Base-by-base conservation (phyloP, 2,888 invertebrate species). In the Linhomoeus sp. region DNA sequence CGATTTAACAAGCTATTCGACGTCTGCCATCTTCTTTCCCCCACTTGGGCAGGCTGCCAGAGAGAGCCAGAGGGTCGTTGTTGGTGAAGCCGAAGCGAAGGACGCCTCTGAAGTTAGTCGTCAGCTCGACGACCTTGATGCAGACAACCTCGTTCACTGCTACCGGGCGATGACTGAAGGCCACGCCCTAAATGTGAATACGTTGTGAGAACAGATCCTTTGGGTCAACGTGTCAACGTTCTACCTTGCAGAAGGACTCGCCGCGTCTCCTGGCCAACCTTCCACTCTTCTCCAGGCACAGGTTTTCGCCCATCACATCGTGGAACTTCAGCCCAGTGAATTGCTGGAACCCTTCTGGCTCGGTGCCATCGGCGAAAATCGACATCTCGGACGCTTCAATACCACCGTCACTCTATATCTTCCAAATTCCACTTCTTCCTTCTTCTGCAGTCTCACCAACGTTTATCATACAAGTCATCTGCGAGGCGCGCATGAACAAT, bases 61-160 rank as follows among this genome's bases (percentile, higher is more conserved):
- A 49, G 38, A 58, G 58, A 2, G 77, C 76, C 17, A 76, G 76
- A 0, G 97, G 97, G 67, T 94, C 88, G 67, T 83, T 80, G 63
- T 77, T 80, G 29, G 90, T 90, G 71, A 92, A 88, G n/a, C 97
- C 97, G 64, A 97, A 88, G 36, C 94, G 77, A 50, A 97, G 78
- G 2, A 92, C 90, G 1, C 94, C 97, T 64, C 85, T 88, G 94
- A 94, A 97, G 64, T 65, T 67, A 3, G 65, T 53, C 17, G 56
- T 53, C 19, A 60, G 58, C 82, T 60, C 56, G 15, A 54, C 49
- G 39, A 65, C 49, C 39, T 55, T 53, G 20, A 71, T 56, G 52
- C 65, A 65, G 46, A 86, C 81, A 74, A 80, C 81, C 68, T 97
- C 94, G 58, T 85, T 82, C 48, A 90, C 75, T 56, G 80, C 77